Evolutionary conservation across 2,888 invertebrate genomes (phyloP).

Genomic region (Uropetala carovei): DNA sequence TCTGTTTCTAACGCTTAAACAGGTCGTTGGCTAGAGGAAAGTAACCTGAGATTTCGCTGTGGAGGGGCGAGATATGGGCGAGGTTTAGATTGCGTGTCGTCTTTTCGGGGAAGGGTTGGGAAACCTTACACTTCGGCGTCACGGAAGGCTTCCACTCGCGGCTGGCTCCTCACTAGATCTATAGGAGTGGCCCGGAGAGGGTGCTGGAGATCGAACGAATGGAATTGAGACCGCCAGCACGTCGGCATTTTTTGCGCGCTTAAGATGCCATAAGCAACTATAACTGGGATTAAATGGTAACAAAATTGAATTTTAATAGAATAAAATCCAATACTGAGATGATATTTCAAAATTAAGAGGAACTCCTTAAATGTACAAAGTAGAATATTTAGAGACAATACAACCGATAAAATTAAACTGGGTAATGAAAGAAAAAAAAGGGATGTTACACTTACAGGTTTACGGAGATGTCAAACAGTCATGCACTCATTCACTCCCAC

Average conservation of each 20-base stretch:
- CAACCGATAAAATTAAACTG: too few species aligned
- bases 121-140: conserved; percentile 1
- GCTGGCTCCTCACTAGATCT: background rate
- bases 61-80: background rate
- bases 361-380: background rate
- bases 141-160: background rate
- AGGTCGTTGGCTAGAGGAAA: background rate
- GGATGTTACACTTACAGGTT: too few species aligned
- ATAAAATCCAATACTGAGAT: background rate
- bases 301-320: background rate
- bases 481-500: too few species aligned
- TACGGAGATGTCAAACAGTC: too few species aligned
- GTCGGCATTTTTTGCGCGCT: too few species aligned
- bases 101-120: background rate
- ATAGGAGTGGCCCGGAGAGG: background rate
- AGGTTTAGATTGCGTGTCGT: background rate
- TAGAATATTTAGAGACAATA: background rate
- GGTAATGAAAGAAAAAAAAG: too few species aligned
- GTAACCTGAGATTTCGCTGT: background rate
- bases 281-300: background rate
- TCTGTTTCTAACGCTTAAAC: background rate
- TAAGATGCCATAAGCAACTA: background rate
- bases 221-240: background rate
- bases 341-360: background rate
- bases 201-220: background rate